phyloP scores from a whole-genome alignment of 2,888 invertebrate species.

The Agrochola circellaris region DNA sequence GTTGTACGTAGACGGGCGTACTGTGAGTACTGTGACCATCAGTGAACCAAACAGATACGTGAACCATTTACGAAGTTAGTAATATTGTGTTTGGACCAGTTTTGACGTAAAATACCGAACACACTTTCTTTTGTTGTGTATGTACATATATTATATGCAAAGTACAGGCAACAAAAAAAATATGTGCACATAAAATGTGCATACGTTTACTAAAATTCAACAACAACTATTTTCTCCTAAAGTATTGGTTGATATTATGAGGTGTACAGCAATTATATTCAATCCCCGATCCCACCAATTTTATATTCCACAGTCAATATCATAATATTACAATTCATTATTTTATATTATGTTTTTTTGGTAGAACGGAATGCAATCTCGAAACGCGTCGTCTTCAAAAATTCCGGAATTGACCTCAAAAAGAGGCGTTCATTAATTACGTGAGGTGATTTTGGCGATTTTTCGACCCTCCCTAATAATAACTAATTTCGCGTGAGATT shows the following conservation, averaged over 20 bases:
- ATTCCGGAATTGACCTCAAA: no score
- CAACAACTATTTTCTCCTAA: not conserved
- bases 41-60: not conserved
- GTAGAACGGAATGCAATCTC: no score
- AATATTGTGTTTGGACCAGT: not conserved
- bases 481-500: no score
- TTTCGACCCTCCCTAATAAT: no score
- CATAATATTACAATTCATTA: no score
- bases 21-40: not conserved
- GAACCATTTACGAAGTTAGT: conserved; percentile 12
- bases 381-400: no score
- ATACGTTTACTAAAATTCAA: not conserved
- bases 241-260: not conserved
- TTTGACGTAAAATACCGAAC: not conserved
- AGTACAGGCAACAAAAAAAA: not conserved
- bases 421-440: no score
- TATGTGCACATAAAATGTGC: not conserved
- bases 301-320: no score
- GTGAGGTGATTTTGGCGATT: no score
- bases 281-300: no score
- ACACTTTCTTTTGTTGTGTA: not conserved
- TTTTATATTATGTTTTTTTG: no score
- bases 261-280: not conserved
- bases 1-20: not conserved
- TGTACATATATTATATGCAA: not conserved